A percentile compares a stretch with the other conserved stretches of the same genome.
Evolutionary conservation across 2,113 vertebrate species (phyloP).

Genomic region (Tautogolabrus adspersus): DNA sequence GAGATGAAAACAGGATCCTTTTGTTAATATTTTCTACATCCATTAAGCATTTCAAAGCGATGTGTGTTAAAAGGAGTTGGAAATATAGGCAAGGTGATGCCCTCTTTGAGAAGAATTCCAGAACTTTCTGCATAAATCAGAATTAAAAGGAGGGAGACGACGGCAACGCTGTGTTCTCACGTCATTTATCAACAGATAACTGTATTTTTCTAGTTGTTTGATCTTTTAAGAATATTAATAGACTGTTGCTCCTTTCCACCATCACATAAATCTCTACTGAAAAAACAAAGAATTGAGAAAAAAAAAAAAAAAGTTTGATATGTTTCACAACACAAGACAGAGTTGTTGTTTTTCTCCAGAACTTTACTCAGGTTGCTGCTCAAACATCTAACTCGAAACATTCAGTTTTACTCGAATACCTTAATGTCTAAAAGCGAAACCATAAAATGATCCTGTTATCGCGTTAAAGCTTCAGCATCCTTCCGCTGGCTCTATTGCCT

Average conservation of each 20-base stretch:
- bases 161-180: neutral
- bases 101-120: conserved; percentile 20
- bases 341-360: neutral
- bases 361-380: neutral
- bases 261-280: neutral
- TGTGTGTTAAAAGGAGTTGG: conserved; percentile 1
- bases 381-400: conserved; percentile 28
- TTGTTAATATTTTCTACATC: conserved; percentile 12
- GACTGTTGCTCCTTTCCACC: neutral
- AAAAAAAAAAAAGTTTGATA: no score
- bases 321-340: neutral
- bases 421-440: conserved; percentile 6
- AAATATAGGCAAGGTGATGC: conserved; percentile 35
- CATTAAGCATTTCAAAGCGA: conserved; percentile 44
- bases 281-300: neutral
- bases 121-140: conserved; percentile 42
- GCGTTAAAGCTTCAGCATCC: conserved; percentile 47
- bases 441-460: conserved; percentile 50
- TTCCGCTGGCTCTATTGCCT: conserved; percentile 38
- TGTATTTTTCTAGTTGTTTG: neutral
- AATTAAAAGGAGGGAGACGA: conserved; percentile 34
- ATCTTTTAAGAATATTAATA: conserved; percentile 5
- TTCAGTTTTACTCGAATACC: conserved; percentile 20
- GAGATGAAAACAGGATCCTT: conserved; percentile 18
- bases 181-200: conserved; percentile 30